Base-by-base conservation (phyloP, 2,888 invertebrate genomes). In the Parapristionchus giblindavisi region DNA sequence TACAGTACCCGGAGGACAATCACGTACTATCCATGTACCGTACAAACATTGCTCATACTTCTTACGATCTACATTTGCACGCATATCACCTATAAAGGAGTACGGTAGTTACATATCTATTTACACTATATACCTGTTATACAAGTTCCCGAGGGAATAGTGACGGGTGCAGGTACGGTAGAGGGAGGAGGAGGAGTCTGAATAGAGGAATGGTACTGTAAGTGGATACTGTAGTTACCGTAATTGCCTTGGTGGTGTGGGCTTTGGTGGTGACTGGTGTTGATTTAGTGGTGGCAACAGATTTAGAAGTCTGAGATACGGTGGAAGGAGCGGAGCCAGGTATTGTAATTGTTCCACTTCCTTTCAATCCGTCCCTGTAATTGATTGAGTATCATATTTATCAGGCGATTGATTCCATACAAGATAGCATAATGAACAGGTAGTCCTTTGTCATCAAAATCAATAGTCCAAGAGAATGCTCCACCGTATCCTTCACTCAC, bases 31-130 rank as follows among this genome's bases (percentile, higher is more conserved):
- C 70, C 70, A 71, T 27, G 54, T 40, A 0, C 70, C 70, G 56
- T 40, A 71, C 38, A 71, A 56, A 36, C 70, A 71, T 56, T 71
- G 56, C 70, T 71, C 70, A 40, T 71, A 71, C 56, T 71, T 71
- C 27, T 24, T 56, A 3, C 11, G 14, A n/a, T 71, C 24, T 3
- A 56, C 8, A 24, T 71, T 71, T 36, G 56, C 56, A 5, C 70
- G 70, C 8, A 71, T 24, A 3, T 71, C 48, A 24, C 70, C 70
- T 71, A n/a, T 24, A 24, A n/a, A 24, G 56, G 27, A 24, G 56
- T 21, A 40, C n/a, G 32, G n/a, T 65, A 65, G 29, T 6, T 27
- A 48, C 11, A 14, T 48, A 14, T 48, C 11, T 48, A 21, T 48
- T 48, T 21, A 48, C 21, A 21, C 48, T 14, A 48, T 48, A 48